Evolutionary conservation across 2,888 invertebrate genomes (phyloP), one percentile per base, ranked within the genome.

Genomic region (Pelosia muscerda): DNA sequence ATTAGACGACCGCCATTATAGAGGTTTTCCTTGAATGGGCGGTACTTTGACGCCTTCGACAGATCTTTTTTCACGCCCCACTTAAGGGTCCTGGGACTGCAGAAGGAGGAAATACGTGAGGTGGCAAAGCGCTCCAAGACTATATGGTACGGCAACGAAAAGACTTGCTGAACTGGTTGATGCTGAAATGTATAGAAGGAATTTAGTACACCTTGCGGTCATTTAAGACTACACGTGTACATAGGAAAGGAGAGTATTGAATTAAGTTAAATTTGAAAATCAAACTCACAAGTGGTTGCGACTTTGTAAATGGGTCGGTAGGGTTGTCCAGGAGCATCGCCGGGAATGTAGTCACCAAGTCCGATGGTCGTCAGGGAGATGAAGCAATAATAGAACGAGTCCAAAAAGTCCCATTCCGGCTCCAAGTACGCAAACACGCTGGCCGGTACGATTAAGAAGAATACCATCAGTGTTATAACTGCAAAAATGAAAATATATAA

Each of bases 371-470:
- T 98, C 76, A 98, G 94, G 19, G 98, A 98, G 82, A 98, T 97
- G 94, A 98, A 98, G 92, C 98, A 98, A 91, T 98, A 98, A 92
- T 98, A 98, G 85, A 98, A 96, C 0, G 98, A 97, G 92, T 98
- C 98, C 76, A 98, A 93, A 89, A 96, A 97, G 87, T 97, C 97
- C 98, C 98, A 98, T 11, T 96, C 96, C 0, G 97, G 96, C 89
- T 98, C 98, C 72, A 98, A 89, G 61, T 93, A 90, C 23, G 97
- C 96, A 91, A 98, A 98, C 59, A 97, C 92, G 38, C 95, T 95
- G 0, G 98, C 97, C 0, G 98, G 98, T 58, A 97, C 90, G 66
- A 97, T 90, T 86, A 98, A 95, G 91, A 97, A 97, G 82, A 97
- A 84, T 11, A 93, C 88, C 58, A 96, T 89, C 69, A 96, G 86